A percentile compares a stretch with the other conserved stretches of the same genome.
These are phyloP conservation scores for Drosophila varians DNA, from an alignment of 1,140 invertebrate genomes.

Conservation along the genomic window DNA sequence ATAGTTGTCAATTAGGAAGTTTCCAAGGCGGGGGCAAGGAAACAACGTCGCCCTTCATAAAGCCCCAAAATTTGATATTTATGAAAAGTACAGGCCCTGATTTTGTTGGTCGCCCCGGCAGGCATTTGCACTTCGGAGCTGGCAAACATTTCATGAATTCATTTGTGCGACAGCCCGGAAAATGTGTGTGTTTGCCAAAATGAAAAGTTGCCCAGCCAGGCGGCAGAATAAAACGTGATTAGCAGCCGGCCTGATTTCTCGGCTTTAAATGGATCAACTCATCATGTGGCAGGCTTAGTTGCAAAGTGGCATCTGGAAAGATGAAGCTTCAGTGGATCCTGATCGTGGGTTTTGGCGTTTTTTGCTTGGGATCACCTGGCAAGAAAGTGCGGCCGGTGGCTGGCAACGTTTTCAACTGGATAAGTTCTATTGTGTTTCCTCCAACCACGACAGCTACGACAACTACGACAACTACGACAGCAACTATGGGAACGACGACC, in stretches of 20 bases:
- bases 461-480: conserved; percentile 1
- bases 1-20: conserved; percentile 19
- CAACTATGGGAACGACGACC: not conserved
- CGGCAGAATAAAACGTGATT: conserved; percentile 43
- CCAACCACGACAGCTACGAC: conserved; percentile 12
- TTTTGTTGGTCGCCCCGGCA: conserved; percentile 24
- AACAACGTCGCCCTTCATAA: not conserved
- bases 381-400: not conserved
- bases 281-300: conserved; percentile 18
- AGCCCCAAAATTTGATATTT: conserved; percentile 19
- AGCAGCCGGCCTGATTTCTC: conserved; percentile 16
- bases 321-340: conserved; percentile 48
- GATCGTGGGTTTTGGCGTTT: not conserved
- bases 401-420: conserved; percentile 43
- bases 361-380: not conserved
- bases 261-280: conserved; percentile 39
- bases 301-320: conserved; percentile 19
- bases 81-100: conserved; percentile 31
- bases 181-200: conserved; percentile 54
- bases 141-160: conserved; percentile 76
- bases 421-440: conserved; percentile 32
- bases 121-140: conserved; percentile 57
- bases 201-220: conserved; percentile 59
- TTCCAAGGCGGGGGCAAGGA: not conserved
- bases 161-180: conserved; percentile 67